Base-by-base conservation (phyloP, 2,888 invertebrate genomes). In the Sarcophaga subvicina region DNA sequence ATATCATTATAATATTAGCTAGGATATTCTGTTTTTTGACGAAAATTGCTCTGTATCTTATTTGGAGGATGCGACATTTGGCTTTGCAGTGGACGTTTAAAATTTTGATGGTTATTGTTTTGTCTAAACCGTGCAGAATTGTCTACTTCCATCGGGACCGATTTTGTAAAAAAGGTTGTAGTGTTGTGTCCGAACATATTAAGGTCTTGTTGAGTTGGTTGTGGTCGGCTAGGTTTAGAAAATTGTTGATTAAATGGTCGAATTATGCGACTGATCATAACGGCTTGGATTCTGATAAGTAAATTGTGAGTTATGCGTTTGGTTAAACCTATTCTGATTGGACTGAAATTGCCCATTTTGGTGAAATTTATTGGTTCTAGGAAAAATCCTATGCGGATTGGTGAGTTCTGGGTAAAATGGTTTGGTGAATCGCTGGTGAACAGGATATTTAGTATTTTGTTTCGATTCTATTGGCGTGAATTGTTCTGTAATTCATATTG, bases 41-140 rank as follows among this genome's bases (percentile, higher is more conserved):
- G 71, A n/a, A 70, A 79, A 22, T 69, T 79, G 11, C 49, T 22
- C 22, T 71, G 72, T 27, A 80, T 70, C 22, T 80, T 70, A 59
- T 79, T 60, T 8, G 79, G 80, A 54, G 63, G 66, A 54, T 76
- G 49, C 2, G 59, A 17, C 6, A 17, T 27, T 59, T 64, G 59
- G 11, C 66, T 66, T 22, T 14, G 22, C 3, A 47, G 6, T 49
- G 63, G 49, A 11, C 63, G 63, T 22, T 75, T 75, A 64, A 45
- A 45, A 12, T 20, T 45, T 60, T n/a, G 54, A n/a, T 14, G 25
- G 37, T 4, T 20, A 37, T n/a, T 59, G 37, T 37, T 67, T n/a
- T 17, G 25, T 22, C 27, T 77, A 49, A 54, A 69, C 67, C 14
- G 77, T 8, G 8, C 12, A 49, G 47, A 49, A 49, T 49, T 12